These are phyloP conservation scores for Glaucopsyche alexis DNA, from an alignment of 2,888 invertebrate genomes.

Conservation along the genomic window DNA sequence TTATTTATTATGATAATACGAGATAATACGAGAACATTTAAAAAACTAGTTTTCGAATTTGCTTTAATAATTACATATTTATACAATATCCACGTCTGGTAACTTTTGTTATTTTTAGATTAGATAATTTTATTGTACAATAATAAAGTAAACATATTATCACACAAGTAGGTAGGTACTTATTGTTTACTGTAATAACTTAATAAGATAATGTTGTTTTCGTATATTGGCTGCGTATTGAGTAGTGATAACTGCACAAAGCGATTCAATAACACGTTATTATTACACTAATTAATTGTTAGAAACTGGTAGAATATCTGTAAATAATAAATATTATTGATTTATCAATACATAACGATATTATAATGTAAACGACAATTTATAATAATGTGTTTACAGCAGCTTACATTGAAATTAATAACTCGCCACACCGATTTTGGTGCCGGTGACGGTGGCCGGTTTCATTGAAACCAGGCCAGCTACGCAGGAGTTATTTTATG, in stretches of 20 bases:
- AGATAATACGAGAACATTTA: too few species aligned
- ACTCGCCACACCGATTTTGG: too few species aligned
- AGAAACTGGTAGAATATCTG: constrained; percentile 10
- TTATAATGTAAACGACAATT: not conserved
- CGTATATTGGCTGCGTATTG: not conserved
- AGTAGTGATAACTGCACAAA: not conserved
- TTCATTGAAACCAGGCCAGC: too few species aligned
- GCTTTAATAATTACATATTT: not conserved
- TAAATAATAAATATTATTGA: constrained; percentile 14
- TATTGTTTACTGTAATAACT: too few species aligned
- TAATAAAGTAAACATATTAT: not conserved
- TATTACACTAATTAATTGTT: constrained; percentile 3
- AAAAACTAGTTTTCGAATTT: not conserved
- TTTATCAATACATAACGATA: not conserved
- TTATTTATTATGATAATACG: too few species aligned
- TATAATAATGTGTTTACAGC: not conserved
- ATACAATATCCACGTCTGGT: not conserved
- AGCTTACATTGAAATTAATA: not conserved
- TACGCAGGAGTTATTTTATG: too few species aligned
- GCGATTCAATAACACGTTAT: not conserved
- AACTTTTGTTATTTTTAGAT: not conserved
- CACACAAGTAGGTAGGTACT: not conserved
- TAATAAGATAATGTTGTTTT: constrained; percentile 9
- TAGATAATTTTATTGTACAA: not conserved
- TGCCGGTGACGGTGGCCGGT: too few species aligned